These are phyloP conservation scores for Odocoileus virginianus DNA, from an alignment of 2,113 vertebrate genomes.

Conservation along the genomic window DNA sequence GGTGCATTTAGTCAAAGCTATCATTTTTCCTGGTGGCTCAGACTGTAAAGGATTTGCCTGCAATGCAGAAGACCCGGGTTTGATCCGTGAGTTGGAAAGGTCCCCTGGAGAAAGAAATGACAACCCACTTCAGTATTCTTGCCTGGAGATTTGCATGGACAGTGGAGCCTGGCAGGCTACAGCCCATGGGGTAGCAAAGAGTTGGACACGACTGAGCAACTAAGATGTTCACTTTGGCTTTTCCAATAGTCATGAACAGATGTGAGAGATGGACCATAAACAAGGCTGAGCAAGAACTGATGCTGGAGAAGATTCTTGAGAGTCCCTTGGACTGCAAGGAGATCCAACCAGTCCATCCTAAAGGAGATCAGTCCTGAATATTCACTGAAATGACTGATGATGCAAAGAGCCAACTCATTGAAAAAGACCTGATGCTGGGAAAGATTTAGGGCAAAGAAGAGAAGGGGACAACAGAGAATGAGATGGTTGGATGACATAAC, in stretches of 20 bases:
- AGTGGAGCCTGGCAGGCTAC: not conserved
- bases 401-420: not conserved
- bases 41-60: not conserved
- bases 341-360: not conserved
- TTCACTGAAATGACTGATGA: not conserved
- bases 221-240: not conserved
- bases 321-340: not conserved
- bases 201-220: not conserved
- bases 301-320: not conserved
- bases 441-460: not conserved
- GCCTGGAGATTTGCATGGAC: not conserved
- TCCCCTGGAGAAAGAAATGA: not conserved
- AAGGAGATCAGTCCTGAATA: not conserved
- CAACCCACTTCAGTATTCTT: not conserved
- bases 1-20: not conserved
- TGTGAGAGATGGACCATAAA: not conserved
- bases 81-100: not conserved
- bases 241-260: not conserved
- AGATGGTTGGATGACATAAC: not conserved
- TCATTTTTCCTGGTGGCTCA: not conserved
- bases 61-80: not conserved
- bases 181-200: not conserved
- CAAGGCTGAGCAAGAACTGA: not conserved
- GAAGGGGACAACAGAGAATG: not conserved
- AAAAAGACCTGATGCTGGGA: not conserved